Percentiles rank a stretch among this genome's conserved stretches.
These are phyloP conservation scores for Cinara cedri DNA, from an alignment of 2,888 invertebrate genomes.

Conservation along the genomic window DNA sequence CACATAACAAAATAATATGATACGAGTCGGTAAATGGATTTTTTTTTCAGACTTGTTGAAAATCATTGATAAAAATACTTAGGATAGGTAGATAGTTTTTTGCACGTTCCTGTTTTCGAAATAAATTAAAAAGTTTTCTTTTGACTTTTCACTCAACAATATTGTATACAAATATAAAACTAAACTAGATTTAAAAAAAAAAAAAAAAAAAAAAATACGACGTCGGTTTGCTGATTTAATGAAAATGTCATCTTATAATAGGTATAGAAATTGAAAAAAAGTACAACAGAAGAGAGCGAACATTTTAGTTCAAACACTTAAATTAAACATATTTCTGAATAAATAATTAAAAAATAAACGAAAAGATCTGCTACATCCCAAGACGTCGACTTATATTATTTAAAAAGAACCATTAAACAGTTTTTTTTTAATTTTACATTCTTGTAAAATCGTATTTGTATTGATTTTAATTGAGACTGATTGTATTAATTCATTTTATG, in stretches of 20 bases:
- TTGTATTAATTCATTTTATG: too few species aligned
- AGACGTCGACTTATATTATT: too few species aligned
- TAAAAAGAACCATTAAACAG: too few species aligned
- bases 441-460: too few species aligned
- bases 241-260: not conserved
- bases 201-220: not conserved
- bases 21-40: not conserved
- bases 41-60: conserved; percentile 17
- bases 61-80: conserved; percentile 17
- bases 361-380: too few species aligned
- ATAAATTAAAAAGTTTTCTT: conserved; percentile 43
- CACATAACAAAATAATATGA: not conserved
- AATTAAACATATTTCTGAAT: too few species aligned
- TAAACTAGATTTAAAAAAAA: conserved; percentile 1
- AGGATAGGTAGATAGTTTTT: not conserved
- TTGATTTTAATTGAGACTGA: too few species aligned
- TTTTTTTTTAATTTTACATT: too few species aligned
- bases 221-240: too few species aligned
- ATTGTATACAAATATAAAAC: not conserved
- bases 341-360: too few species aligned
- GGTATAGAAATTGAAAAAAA: not conserved
- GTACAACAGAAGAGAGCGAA: not conserved
- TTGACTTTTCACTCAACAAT: conserved; percentile 19
- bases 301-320: too few species aligned
- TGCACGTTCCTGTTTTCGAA: not conserved